Evolutionary conservation across 2,113 vertebrate species (phyloP).

Genomic region (Arizona elegans): DNA sequence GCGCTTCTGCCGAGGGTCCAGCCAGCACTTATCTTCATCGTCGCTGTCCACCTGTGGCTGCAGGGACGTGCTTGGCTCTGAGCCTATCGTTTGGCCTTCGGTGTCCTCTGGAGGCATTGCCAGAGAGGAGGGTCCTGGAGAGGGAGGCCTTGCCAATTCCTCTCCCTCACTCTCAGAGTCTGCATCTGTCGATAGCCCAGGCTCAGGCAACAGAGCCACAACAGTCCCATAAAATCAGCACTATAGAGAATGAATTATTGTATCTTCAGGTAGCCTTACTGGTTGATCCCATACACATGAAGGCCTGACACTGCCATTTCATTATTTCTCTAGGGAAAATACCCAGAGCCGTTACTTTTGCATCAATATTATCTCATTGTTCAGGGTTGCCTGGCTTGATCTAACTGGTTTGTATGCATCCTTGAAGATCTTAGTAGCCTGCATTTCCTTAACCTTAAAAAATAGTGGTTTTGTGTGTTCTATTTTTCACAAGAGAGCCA

Average conservation of each 20-base stretch:
- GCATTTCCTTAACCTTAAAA: neutral
- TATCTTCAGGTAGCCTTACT: neutral
- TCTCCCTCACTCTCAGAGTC: no score
- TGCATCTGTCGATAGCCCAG: no score
- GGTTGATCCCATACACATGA: neutral
- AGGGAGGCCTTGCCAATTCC: no score
- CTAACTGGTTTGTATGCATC: neutral
- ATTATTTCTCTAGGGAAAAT: constrained; percentile 1
- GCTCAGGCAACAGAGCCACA: no score
- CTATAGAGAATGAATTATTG: neutral
- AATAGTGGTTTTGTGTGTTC: neutral
- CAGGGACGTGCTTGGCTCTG: no score
- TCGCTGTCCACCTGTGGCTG: no score
- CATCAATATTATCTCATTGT: neutral
- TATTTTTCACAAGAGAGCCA: neutral
- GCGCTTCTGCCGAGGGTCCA: no score
- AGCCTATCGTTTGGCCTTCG: no score
- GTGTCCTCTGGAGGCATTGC: no score
- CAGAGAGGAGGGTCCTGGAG: no score
- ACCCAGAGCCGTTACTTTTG: neutral
- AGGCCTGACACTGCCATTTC: neutral
- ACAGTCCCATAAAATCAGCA: neutral
- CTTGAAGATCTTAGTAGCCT: neutral
- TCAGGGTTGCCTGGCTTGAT: neutral
- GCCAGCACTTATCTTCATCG: no score